Evolutionary conservation across 1,140 invertebrate genomes (phyloP).

Genomic region (Asbolus verrucosus): DNA sequence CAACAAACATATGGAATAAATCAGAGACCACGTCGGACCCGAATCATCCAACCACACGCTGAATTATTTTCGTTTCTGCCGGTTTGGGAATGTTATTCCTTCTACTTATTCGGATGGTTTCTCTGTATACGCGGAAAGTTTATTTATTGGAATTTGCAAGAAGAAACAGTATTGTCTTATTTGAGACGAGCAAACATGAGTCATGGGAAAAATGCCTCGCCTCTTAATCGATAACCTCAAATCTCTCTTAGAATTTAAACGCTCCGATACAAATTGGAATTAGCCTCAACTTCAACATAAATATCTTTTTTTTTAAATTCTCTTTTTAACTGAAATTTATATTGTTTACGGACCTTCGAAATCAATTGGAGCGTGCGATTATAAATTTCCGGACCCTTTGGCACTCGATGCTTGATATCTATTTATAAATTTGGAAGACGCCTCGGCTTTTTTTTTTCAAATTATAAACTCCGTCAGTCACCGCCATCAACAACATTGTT

Average conservation of each 20-base stretch:
- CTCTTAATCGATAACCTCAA: constrained; percentile 16
- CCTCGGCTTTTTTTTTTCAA: background rate
- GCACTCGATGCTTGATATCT: background rate
- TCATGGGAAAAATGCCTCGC: constrained; percentile 13
- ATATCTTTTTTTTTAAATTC: background rate
- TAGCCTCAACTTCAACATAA: background rate
- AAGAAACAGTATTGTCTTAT: constrained; percentile 28
- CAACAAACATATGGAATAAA: constrained; percentile 46
- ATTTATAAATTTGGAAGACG: constrained; percentile 27
- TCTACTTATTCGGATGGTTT: constrained; percentile 37
- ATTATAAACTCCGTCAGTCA: background rate
- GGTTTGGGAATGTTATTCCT: constrained; percentile 29
- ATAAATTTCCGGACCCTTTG: constrained; percentile 36
- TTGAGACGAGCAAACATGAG: constrained; percentile 26
- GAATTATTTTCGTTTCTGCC: constrained; percentile 32
- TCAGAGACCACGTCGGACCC: constrained; percentile 40
- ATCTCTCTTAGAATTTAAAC: no score
- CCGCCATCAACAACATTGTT: constrained; percentile 13
- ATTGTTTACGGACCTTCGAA: constrained; percentile 3
- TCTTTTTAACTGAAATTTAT: constrained; percentile 11
- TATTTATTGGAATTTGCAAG: constrained; percentile 36
- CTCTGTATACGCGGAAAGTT: constrained; percentile 37
- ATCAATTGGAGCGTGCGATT: constrained; percentile 18
- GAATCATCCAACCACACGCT: constrained; percentile 30
- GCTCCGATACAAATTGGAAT: no score